Evolutionary conservation across 1,140 invertebrate genomes (phyloP).

Genomic region (Temnothorax nylanderi): DNA sequence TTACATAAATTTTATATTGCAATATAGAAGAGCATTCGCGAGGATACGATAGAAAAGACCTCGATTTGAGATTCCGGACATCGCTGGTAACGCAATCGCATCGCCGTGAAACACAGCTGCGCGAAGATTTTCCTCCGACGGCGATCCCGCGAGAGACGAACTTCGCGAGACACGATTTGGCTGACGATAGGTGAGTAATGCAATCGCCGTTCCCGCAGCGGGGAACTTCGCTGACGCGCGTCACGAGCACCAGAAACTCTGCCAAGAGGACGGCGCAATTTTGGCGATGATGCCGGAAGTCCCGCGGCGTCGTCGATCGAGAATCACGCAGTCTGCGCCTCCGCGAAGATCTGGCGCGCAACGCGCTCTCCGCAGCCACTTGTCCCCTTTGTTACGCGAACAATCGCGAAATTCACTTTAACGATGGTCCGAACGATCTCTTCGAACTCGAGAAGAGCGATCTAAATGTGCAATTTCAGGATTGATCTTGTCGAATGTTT

Average conservation of each 20-base stretch:
- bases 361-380: neutral
- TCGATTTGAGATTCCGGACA: constrained; percentile 26
- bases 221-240: constrained; percentile 46
- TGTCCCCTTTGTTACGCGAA: neutral
- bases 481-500: neutral
- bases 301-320: constrained; percentile 59
- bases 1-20: neutral
- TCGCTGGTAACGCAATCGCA: neutral
- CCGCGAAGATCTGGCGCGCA: neutral
- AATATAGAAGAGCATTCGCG: neutral
- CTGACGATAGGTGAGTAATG: constrained; percentile 35
- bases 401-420: neutral
- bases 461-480: too few species aligned
- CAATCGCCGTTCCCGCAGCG: constrained; percentile 20
- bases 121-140: constrained; percentile 23
- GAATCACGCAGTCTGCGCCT: constrained; percentile 71
- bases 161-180: constrained; percentile 30
- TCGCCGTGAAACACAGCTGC: neutral
- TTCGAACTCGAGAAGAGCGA: neutral
- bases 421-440: neutral
- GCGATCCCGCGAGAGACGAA: neutral
- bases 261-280: constrained; percentile 79
- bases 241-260: constrained; percentile 52
- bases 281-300: constrained; percentile 79
- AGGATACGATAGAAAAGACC: neutral